phyloP scores from a whole-genome alignment of 2,113 vertebrate species.

The Pelobates fuscus region DNA sequence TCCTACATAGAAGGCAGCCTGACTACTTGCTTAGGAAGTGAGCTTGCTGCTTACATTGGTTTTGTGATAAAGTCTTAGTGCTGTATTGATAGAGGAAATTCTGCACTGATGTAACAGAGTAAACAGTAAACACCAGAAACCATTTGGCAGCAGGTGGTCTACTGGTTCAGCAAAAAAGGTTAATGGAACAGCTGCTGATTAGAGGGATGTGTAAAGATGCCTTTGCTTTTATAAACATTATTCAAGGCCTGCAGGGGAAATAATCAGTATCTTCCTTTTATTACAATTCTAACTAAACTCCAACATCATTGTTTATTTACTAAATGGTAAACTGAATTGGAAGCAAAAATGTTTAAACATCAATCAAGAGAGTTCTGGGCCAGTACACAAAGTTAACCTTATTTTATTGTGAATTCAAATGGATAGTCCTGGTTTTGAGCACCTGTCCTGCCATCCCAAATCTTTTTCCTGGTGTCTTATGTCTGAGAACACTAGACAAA shows the following conservation, averaged over 20 bases:
- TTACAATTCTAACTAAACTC: neutral
- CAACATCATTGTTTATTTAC: no score
- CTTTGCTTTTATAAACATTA: constrained; percentile 17
- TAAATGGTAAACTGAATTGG: neutral
- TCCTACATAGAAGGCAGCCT: no score
- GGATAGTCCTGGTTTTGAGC: no score
- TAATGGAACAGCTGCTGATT: constrained; percentile 56
- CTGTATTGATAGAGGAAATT: constrained; percentile 23
- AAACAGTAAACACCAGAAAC: constrained; percentile 48
- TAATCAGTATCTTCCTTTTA: constrained; percentile 10
- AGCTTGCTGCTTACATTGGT: no score
- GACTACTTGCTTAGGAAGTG: no score
- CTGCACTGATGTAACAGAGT: neutral
- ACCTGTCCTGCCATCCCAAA: no score
- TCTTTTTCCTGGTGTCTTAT: no score
- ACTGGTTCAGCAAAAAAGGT: constrained; percentile 42
- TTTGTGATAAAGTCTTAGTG: constrained; percentile 2
- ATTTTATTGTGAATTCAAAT: no score
- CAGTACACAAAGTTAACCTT: no score
- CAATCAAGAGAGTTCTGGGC: no score
- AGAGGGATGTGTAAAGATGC: constrained; percentile 38
- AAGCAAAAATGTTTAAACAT: no score
- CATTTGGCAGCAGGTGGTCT: constrained; percentile 44
- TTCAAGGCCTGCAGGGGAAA: constrained; percentile 11
- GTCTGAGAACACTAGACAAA: no score